Conservation (phyloP, 1,140 invertebrate species). For the Anagrus nilaparvatae region DNA sequence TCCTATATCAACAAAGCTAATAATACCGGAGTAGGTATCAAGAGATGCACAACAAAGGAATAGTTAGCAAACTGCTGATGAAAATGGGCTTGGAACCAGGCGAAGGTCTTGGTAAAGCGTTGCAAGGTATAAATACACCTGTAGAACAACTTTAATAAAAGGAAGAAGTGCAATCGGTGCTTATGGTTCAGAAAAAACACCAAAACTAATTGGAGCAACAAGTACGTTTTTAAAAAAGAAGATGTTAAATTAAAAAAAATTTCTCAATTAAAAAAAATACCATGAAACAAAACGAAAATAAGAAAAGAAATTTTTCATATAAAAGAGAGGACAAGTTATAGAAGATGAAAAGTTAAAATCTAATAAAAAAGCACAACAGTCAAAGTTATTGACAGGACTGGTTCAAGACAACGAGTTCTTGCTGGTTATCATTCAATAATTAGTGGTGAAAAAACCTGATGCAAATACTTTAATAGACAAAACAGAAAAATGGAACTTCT, state of each 20-base stretch:
- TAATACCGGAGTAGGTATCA: slow-evolving; percentile 69
- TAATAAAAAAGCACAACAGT: slow-evolving; percentile 55
- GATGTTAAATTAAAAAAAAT: slow-evolving; percentile 45
- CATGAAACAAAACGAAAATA: slow-evolving; percentile 49
- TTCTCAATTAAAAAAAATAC: too few relatives aligned
- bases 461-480: slow-evolving; percentile 49
- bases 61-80: slow-evolving; percentile 82
- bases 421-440: slow-evolving; percentile 88
- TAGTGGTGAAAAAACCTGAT: slow-evolving; percentile 46
- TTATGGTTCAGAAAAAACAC: slow-evolving; percentile 67
- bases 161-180: slow-evolving; percentile 88
- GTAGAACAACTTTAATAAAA: slow-evolving; percentile 87
- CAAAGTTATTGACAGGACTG: slow-evolving; percentile 99
- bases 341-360: slow-evolving; percentile 67
- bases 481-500: slow-evolving; percentile 53
- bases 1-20: slow-evolving; percentile 39
- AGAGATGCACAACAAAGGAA: slow-evolving; percentile 92
- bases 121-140: slow-evolving; percentile 91
- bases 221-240: slow-evolving; percentile 51
- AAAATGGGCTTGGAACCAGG: slow-evolving; percentile 97
- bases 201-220: slow-evolving; percentile 43
- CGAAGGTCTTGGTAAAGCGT: slow-evolving; percentile 89
- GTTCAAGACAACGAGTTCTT: slow-evolving; percentile 84
- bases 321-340: slow-evolving; percentile 85
- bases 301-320: slow-evolving; percentile 72